Base-by-base conservation (phyloP, 1,140 invertebrate species). In the Portunus trituberculatus region DNA sequence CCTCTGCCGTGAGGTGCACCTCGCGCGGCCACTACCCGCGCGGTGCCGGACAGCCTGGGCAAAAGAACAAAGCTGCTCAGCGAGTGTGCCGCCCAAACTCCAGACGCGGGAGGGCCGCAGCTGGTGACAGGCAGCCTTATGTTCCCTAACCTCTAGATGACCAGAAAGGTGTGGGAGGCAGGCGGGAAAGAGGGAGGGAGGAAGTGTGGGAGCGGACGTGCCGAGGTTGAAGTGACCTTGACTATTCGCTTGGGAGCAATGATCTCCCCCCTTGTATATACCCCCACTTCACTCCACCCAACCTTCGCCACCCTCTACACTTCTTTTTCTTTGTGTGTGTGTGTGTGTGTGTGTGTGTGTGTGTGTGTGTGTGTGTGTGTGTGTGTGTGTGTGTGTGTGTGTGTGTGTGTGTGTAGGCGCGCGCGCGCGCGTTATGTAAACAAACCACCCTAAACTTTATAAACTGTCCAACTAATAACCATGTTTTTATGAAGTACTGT, bases 211-310 rank as follows among this genome's bases (percentile, higher is more conserved):
- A 91, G 90, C 52, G 90, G 90, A 91, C 90, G 90, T 76, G 90
- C 90, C 52, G 90, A 91, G 90, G 90, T 91, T 91, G 90, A 29
- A 32, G 14, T 91, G 90, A 91, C 90, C 90, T 91, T 91, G 52
- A 91, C 90, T 76, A 91, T 91, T 91, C 90, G 52, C 90, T 67
- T 29, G 90, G 90, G 90, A 31, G 90, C 90, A 91, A 91, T 39
- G 90, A 89, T 89, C 90, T 91, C 90, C 76, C 52, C 45, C 76
- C 48, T 29, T 32, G 52, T 67, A 32, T 20, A 67, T 32, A 48
- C 31, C 52, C 90, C 16, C 48, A 32, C 28, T 28, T 32, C 67
- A 14, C 8, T 28, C 90, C 90, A 91, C 52, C n/a, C 25, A 52
- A 29, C 83, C 86, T 7, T 25, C 90, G 16, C n/a, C 90, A 20